Evolutionary conservation across 2,113 vertebrate species (phyloP).

Genomic region (Cyanoderma ruficeps): DNA sequence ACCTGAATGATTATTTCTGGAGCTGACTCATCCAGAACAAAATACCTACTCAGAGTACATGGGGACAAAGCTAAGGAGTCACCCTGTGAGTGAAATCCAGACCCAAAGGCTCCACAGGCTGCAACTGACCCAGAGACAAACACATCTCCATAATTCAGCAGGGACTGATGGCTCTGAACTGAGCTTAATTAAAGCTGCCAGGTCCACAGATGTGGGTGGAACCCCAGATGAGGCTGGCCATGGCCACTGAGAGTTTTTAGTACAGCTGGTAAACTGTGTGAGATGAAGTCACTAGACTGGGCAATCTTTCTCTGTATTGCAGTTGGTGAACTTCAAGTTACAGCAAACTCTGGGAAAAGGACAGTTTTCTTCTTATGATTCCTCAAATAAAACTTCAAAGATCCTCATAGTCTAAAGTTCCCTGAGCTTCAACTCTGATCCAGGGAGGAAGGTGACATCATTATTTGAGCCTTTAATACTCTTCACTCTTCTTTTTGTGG

Average conservation of each 20-base stretch:
- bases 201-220: not conserved
- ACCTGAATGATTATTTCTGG: not conserved
- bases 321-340: not conserved
- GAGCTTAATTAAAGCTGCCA: not conserved
- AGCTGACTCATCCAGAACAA: not conserved
- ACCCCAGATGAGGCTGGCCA: not conserved
- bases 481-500: not conserved
- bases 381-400: not conserved
- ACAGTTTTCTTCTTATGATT: not conserved
- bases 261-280: not conserved
- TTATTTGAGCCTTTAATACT: not conserved
- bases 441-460: not conserved
- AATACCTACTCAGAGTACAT: not conserved
- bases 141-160: accelerated
- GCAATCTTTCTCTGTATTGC: not conserved
- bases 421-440: not conserved
- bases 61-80: not conserved
- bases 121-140: accelerated
- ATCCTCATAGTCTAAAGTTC: not conserved
- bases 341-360: not conserved
- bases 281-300: not conserved
- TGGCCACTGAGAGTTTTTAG: not conserved
- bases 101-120: accelerated
- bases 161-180: accelerated
- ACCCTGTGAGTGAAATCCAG: accelerated